Conservation (phyloP, 1,140 invertebrate genomes). For the Neocloeon triangulifer region DNA sequence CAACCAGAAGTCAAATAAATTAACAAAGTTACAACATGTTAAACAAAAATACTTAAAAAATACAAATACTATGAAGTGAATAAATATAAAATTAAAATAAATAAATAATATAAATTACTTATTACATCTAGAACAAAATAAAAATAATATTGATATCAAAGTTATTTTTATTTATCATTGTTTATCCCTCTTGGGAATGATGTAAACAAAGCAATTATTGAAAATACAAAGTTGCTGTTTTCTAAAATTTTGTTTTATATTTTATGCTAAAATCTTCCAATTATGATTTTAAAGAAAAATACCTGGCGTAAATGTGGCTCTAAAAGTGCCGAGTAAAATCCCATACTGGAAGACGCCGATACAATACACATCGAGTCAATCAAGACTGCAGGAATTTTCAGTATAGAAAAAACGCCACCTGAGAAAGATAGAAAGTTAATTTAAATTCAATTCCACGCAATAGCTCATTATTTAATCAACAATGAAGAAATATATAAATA, state of each 20-base stretch:
- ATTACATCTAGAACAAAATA: too few relatives aligned
- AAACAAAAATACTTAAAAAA: neutral
- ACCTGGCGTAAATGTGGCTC: slow-evolving; percentile 20
- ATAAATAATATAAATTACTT: neutral
- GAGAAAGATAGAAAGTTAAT: slow-evolving; percentile 1
- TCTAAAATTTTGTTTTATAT: neutral
- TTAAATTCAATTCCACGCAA: too few relatives aligned
- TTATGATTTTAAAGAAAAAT: neutral
- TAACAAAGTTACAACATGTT: neutral
- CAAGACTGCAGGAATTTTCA: slow-evolving; percentile 11
- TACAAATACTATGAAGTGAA: neutral
- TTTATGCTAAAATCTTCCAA: neutral
- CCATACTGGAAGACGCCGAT: slow-evolving; percentile 12
- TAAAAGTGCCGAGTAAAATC: slow-evolving; percentile 18
- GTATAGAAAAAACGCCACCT: neutral
- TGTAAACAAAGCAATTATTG: too few relatives aligned
- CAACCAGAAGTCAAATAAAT: neutral
- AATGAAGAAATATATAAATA: too few relatives aligned
- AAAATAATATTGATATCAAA: too few relatives aligned
- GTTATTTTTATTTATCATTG: too few relatives aligned
- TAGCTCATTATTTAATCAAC: too few relatives aligned
- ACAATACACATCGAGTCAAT: neutral
- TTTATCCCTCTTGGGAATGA: too few relatives aligned
- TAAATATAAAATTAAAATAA: neutral
- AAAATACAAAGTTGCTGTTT: neutral